phyloP scores from a whole-genome alignment of 23 tunicate species.

The Aplidium turbinatum region DNA sequence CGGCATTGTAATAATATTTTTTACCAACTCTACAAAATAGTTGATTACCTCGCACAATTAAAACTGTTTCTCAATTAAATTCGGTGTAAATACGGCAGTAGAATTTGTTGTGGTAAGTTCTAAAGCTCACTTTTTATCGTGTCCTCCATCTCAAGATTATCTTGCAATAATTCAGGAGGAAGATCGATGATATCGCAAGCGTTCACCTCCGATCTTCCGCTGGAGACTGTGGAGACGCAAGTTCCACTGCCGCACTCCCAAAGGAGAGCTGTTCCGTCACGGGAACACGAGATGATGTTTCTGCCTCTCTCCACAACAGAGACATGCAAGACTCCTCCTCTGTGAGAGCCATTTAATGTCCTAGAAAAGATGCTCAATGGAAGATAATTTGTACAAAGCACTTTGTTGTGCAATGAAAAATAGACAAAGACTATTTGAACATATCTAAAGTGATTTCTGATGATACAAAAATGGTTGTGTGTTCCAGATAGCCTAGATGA shows the following conservation, averaged over 20 bases:
- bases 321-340: conserved; percentile 23
- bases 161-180: background rate
- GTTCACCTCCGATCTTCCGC: conserved; percentile 25
- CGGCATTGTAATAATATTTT: too few species aligned
- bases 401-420: too few species aligned
- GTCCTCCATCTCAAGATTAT: background rate
- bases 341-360: conserved; percentile 54
- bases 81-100: too few species aligned
- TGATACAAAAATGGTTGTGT: too few species aligned
- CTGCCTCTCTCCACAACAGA: conserved; percentile 48
- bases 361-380: conserved; percentile 32
- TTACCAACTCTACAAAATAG: too few species aligned
- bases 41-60: too few species aligned
- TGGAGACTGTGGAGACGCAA: conserved; percentile 15
- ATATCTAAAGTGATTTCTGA: too few species aligned
- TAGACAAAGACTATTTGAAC: too few species aligned
- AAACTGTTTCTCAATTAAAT: too few species aligned
- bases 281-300: conserved; percentile 48
- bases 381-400: too few species aligned
- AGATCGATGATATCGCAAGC: conserved; percentile 10
- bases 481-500: too few species aligned
- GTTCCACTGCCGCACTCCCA: conserved; percentile 64
- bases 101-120: too few species aligned
- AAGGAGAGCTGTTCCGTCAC: conserved; percentile 41
- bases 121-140: background rate